phyloP scores from a whole-genome alignment of 2,888 invertebrate genomes.

The Venusia cambrica region DNA sequence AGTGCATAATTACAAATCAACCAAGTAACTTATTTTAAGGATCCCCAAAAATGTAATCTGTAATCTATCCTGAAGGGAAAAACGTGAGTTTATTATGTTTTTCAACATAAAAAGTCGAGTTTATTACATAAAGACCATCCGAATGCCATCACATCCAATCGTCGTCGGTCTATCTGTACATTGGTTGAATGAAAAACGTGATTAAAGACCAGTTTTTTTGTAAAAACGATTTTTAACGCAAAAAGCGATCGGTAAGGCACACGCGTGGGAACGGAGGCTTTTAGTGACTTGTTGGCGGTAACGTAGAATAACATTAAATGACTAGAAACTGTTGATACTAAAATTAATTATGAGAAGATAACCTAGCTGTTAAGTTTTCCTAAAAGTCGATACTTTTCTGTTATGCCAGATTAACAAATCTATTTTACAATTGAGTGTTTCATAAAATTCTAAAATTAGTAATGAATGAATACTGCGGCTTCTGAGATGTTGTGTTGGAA shows the following conservation, averaged over 20 bases:
- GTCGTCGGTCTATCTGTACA: constrained; percentile 40
- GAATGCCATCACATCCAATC: constrained; percentile 36
- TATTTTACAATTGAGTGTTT: too few species aligned
- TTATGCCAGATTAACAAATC: too few species aligned
- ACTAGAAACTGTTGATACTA: constrained; percentile 30
- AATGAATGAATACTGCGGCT: too few species aligned
- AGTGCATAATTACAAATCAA: too few species aligned
- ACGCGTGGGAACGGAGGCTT: constrained; percentile 70
- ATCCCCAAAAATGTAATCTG: too few species aligned
- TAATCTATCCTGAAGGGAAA: too few species aligned
- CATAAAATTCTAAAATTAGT: too few species aligned
- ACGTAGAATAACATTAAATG: constrained; percentile 31
- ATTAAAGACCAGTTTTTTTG: constrained; percentile 65
- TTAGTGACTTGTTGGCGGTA: constrained; percentile 27
- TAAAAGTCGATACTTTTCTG: too few species aligned
- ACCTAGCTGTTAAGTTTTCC: too few species aligned
- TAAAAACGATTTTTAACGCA: constrained; percentile 61
- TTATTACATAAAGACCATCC: constrained; percentile 14
- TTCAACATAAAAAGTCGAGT: constrained; percentile 13
- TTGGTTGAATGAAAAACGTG: constrained; percentile 71
- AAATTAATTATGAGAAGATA: not conserved
- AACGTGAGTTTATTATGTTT: too few species aligned
- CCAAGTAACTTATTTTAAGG: too few species aligned
- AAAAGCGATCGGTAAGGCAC: constrained; percentile 74
- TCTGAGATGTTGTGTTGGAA: too few species aligned